Evolutionary conservation across 1,140 invertebrate genomes (phyloP).

Genomic region (Radopholus similis): DNA sequence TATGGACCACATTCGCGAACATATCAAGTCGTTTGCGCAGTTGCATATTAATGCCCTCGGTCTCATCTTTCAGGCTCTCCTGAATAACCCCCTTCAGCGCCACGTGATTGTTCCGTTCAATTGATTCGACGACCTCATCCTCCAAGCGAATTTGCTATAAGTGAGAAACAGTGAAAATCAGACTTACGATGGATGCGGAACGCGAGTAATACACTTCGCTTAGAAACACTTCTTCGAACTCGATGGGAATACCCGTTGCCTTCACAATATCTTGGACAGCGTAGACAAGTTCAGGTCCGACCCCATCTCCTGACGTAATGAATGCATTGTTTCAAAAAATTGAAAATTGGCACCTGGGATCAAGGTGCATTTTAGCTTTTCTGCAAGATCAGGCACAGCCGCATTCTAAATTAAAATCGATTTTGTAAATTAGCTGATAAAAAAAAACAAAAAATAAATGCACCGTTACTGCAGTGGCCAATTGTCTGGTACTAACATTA

Average conservation of each 20-base stretch:
- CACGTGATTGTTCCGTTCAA: background rate
- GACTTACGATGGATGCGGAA: slow-evolving; percentile 89
- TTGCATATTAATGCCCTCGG: slow-evolving; percentile 55
- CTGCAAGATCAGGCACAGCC: background rate
- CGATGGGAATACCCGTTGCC: slow-evolving; percentile 83
- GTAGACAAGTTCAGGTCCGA: slow-evolving; percentile 77
- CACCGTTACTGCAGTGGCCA: too few species aligned
- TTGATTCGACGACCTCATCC: background rate
- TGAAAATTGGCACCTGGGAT: background rate
- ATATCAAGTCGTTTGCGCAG: slow-evolving; percentile 50
- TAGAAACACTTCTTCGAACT: slow-evolving; percentile 89
- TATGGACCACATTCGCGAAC: slow-evolving; percentile 87
- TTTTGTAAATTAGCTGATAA: too few species aligned
- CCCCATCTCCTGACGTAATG: slow-evolving; percentile 72
- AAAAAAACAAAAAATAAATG: too few species aligned
- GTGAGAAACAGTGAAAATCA: slow-evolving; percentile 71
- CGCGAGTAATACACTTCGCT: slow-evolving; percentile 88
- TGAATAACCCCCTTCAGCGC: slow-evolving; percentile 58
- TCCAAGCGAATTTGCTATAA: background rate
- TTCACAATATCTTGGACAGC: slow-evolving; percentile 9
- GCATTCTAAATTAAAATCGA: background rate
- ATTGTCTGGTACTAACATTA: too few species aligned
- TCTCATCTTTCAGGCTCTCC: slow-evolving; percentile 56
- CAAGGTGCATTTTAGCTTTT: background rate
- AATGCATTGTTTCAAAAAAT: background rate